phyloP scores from a whole-genome alignment of 1,140 invertebrate species.

The Apis laboriosa region DNA sequence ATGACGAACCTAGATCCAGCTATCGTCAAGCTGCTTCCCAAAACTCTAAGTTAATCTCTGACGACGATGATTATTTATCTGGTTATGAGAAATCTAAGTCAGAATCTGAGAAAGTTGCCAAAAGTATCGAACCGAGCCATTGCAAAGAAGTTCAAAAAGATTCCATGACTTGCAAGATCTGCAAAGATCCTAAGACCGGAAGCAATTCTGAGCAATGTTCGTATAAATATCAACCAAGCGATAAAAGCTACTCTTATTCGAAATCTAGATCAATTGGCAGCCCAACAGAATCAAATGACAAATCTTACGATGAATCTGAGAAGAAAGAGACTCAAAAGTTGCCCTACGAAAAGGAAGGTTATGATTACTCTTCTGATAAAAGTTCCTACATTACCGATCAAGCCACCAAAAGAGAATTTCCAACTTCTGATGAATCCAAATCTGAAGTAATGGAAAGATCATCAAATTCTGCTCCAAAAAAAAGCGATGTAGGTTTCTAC shows the following conservation, averaged over 20 bases:
- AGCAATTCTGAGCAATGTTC: conserved; percentile 88
- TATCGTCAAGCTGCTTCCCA: background rate
- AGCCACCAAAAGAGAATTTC: background rate
- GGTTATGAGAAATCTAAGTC: conserved; percentile 48
- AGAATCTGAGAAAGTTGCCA: conserved; percentile 67
- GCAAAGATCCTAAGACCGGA: conserved; percentile 86
- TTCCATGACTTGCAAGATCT: conserved; percentile 86
- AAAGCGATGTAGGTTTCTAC: conserved; percentile 64
- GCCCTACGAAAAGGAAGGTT: background rate
- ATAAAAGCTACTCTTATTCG: conserved; percentile 85
- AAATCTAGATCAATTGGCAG: conserved; percentile 72
- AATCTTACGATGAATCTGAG: conserved; percentile 9
- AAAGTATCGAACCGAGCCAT: conserved; percentile 62
- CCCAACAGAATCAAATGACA: conserved; percentile 36
- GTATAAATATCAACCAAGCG: conserved; percentile 85
- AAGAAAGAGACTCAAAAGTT: background rate
- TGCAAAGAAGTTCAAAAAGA: conserved; percentile 84
- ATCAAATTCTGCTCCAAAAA: background rate
- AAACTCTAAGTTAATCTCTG: background rate
- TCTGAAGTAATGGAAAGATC: background rate
- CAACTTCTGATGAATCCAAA: background rate
- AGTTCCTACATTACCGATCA: background rate
- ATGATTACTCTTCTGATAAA: conserved; percentile 16
- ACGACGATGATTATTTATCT: background rate
- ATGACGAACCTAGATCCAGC: background rate